Evolutionary conservation across 2,888 invertebrate species (phyloP).

Genomic region (Dryadula phaetusa): DNA sequence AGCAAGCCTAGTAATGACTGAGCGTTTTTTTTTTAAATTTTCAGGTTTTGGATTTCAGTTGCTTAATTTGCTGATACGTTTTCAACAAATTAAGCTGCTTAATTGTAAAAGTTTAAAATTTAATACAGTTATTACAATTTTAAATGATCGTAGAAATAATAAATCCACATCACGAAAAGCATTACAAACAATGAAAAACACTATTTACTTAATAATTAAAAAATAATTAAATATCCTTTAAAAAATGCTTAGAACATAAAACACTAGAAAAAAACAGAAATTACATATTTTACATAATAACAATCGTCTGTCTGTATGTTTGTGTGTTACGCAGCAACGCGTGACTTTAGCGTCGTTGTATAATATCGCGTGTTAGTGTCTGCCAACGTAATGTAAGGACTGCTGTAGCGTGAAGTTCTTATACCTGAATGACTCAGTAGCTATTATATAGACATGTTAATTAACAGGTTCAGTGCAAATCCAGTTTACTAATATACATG

Average conservation of each 20-base stretch:
- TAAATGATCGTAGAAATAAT: no score
- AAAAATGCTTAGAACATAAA: neutral
- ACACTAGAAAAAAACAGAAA: neutral
- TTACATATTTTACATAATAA: constrained; percentile 15
- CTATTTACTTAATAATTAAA: no score
- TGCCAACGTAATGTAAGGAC: constrained; percentile 13
- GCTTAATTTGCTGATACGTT: no score
- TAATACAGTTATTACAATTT: no score
- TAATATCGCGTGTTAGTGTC: constrained; percentile 20
- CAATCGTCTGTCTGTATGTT: constrained; percentile 27
- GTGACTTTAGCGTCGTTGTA: constrained; percentile 26
- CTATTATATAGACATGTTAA: neutral
- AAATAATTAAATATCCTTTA: no score
- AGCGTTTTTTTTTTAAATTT: no score
- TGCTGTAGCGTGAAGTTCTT: constrained; percentile 17
- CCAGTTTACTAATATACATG: neutral
- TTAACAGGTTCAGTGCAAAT: neutral
- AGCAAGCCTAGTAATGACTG: no score
- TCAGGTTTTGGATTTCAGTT: no score
- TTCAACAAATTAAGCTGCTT: no score
- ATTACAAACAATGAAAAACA: no score
- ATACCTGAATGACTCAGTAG: constrained; percentile 13
- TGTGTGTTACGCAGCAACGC: constrained; percentile 29
- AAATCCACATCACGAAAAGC: no score
- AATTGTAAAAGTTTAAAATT: no score